These are phyloP conservation scores for Gymnocheta viridis DNA, from an alignment of 2,888 invertebrate genomes.

Conservation along the genomic window DNA sequence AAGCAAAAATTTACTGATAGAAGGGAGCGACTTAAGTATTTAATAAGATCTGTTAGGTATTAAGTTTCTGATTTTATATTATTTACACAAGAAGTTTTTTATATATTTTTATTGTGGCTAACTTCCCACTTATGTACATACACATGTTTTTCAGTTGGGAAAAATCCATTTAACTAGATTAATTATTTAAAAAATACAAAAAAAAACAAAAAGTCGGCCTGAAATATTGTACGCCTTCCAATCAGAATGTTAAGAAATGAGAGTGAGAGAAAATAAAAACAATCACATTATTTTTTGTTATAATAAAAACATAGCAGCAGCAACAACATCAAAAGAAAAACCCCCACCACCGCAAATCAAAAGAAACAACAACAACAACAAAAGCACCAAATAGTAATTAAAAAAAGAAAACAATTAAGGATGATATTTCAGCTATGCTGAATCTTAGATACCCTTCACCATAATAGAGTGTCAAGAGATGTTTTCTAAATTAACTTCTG, in stretches of 20 bases:
- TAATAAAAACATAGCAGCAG: background rate
- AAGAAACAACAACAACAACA: slow-evolving; percentile 24
- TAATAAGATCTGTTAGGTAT: no score
- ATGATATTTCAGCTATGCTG: slow-evolving; percentile 49
- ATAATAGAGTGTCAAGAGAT: no score
- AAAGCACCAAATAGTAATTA: no score
- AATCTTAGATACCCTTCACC: no score
- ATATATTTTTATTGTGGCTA: background rate
- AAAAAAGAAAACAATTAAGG: slow-evolving; percentile 11
- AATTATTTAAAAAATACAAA: background rate
- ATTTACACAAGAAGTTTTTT: background rate
- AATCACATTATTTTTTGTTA: background rate
- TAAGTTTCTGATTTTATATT: background rate
- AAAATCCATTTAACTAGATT: slow-evolving; percentile 2
- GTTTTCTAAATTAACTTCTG: no score
- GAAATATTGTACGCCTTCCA: slow-evolving; percentile 35
- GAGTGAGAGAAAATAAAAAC: background rate
- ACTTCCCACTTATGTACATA: background rate
- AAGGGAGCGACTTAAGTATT: no score
- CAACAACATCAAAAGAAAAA: slow-evolving; percentile 41
- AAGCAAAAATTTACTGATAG: no score
- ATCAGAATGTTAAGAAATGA: slow-evolving; percentile 29
- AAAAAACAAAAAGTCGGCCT: slow-evolving; percentile 20
- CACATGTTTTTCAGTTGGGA: background rate
- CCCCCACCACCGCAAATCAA: slow-evolving; percentile 28